Evolutionary conservation across 2,888 invertebrate species (phyloP).

Genomic region (Agrilus cyanescens): DNA sequence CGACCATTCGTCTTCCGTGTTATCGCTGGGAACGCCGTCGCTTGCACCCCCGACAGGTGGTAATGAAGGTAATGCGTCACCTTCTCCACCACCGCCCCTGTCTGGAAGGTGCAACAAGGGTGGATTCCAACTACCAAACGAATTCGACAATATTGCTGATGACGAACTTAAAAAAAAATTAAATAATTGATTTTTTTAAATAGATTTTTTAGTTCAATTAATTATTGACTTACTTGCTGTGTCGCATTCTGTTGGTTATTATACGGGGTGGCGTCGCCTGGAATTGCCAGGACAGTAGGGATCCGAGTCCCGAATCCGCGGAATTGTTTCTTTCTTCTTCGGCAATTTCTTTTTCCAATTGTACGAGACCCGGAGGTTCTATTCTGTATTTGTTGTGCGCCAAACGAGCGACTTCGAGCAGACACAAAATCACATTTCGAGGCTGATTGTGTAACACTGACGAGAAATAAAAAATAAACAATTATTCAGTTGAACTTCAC

Average conservation of each 20-base stretch:
- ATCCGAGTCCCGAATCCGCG: slow-evolving; percentile 51
- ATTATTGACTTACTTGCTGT: slow-evolving; percentile 36
- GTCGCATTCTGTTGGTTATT: slow-evolving; percentile 38
- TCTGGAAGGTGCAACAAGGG: slow-evolving; percentile 26
- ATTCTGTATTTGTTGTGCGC: slow-evolving; percentile 59
- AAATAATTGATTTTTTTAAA: too few relatives aligned
- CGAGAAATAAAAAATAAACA: slow-evolving; percentile 15
- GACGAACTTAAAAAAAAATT: slow-evolving; percentile 23
- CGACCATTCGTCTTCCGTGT: slow-evolving; percentile 62
- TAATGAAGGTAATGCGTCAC: slow-evolving; percentile 10
- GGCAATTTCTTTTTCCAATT: slow-evolving; percentile 79
- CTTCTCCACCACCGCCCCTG: slow-evolving; percentile 9
- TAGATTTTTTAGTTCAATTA: slow-evolving; percentile 4
- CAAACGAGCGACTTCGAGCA: slow-evolving; percentile 73
- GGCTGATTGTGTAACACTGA: slow-evolving; percentile 73
- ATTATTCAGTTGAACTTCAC: not conserved
- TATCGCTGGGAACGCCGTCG: slow-evolving; percentile 47
- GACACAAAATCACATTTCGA: slow-evolving; percentile 71
- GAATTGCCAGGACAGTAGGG: slow-evolving; percentile 58
- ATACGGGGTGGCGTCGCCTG: slow-evolving; percentile 39
- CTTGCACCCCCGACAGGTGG: slow-evolving; percentile 35
- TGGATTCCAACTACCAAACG: slow-evolving; percentile 14
- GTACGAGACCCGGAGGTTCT: slow-evolving; percentile 72
- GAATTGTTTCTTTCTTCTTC: slow-evolving; percentile 55
- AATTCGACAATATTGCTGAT: slow-evolving; percentile 29